Percentiles rank a stretch among this genome's conserved stretches.
Evolutionary conservation across 2,888 invertebrate species (phyloP).

Genomic region (Endotricha flammealis): DNA sequence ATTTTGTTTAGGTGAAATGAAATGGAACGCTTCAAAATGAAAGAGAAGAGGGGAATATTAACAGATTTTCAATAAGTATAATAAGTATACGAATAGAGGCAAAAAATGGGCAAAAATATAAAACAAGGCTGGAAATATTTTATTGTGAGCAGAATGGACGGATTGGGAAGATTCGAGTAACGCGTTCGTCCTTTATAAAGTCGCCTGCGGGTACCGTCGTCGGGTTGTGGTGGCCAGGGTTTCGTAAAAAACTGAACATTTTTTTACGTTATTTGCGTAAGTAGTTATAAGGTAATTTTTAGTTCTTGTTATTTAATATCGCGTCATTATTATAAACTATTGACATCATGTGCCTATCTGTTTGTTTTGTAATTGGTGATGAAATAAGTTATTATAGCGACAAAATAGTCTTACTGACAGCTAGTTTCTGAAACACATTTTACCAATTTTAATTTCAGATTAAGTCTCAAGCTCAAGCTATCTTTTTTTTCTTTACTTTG

Average conservation of each 20-base stretch:
- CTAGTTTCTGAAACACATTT: too few relatives aligned
- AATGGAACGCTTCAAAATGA: slow-evolving; percentile 12
- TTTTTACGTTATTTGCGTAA: too few relatives aligned
- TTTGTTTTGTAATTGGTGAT: too few relatives aligned
- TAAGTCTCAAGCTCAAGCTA: too few relatives aligned
- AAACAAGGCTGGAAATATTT: slow-evolving; percentile 34
- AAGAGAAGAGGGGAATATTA: slow-evolving; percentile 18
- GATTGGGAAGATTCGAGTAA: slow-evolving; percentile 35
- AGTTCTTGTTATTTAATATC: too few relatives aligned
- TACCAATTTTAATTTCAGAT: too few relatives aligned
- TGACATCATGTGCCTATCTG: too few relatives aligned
- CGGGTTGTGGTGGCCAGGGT: slow-evolving; percentile 16
- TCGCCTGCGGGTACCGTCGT: slow-evolving; percentile 27
- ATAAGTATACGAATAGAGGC: slow-evolving; percentile 15
- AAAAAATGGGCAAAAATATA: slow-evolving; percentile 27
- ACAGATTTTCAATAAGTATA: slow-evolving; percentile 25
- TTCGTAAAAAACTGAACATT: slow-evolving; percentile 1
- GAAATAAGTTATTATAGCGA: too few relatives aligned
- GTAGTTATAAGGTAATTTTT: too few relatives aligned
- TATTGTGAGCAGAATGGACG: slow-evolving; percentile 36
- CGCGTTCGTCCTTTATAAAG: slow-evolving; percentile 41
- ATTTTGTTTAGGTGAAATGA: background rate
- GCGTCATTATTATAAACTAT: too few relatives aligned
- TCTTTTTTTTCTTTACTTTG: too few relatives aligned
- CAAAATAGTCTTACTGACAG: too few relatives aligned